These are phyloP conservation scores for Drosophila pseudotakahashii DNA, from an alignment of 2,888 invertebrate genomes.

Conservation along the genomic window DNA sequence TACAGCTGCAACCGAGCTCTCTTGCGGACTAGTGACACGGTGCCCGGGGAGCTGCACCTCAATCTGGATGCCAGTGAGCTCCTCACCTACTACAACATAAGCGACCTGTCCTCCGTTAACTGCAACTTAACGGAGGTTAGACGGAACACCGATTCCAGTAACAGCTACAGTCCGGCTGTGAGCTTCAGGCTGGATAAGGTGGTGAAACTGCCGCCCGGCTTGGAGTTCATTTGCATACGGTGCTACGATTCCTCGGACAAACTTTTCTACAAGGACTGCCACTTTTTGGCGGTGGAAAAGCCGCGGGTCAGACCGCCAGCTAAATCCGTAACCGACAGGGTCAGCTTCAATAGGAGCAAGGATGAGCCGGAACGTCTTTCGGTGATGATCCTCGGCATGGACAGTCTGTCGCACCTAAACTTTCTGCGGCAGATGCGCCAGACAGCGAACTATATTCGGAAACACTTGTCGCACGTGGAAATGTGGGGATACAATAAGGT, in stretches of 20 bases:
- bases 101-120: constrained; percentile 63
- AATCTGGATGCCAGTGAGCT: constrained; percentile 76
- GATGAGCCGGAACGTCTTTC: constrained; percentile 84
- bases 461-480: constrained; percentile 86
- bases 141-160: constrained; percentile 71
- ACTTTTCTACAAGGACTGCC: constrained; percentile 88
- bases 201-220: constrained; percentile 66
- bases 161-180: constrained; percentile 55
- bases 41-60: constrained; percentile 67
- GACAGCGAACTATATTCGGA: constrained; percentile 87
- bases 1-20: constrained; percentile 77
- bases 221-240: constrained; percentile 89
- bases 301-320: constrained; percentile 57
- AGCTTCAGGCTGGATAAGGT: constrained; percentile 57
- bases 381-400: constrained; percentile 92
- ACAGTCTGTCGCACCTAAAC: constrained; percentile 93
- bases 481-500: constrained; percentile 96
- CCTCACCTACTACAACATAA: constrained; percentile 69
- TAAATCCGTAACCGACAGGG: constrained; percentile 10
- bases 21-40: constrained; percentile 66
- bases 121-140: constrained; percentile 80
- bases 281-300: constrained; percentile 84
- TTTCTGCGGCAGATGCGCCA: constrained; percentile 93
- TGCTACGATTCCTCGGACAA: constrained; percentile 85
- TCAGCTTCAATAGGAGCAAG: constrained; percentile 32